Evolutionary conservation across 2,888 invertebrate species (phyloP), one percentile per base, ranked within the genome.

Genomic region (Pristionchus mayeri): DNA sequence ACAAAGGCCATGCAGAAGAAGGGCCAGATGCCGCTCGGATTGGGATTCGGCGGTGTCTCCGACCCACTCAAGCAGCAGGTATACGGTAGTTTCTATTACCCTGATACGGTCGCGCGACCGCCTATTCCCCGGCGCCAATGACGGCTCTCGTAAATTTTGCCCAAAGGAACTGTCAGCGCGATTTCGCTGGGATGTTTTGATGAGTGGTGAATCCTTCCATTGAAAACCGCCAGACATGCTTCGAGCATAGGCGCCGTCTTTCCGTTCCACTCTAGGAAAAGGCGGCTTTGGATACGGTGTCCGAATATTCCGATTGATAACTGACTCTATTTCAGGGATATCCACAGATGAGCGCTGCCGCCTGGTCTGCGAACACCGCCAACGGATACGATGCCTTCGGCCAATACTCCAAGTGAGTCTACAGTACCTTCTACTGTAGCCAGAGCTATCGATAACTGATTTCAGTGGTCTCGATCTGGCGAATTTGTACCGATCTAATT

Each of bases 1-100:
- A 89, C 92, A 34, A 92, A 92, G 87, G 86, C 88, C 3, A 86
- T 88, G 85, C 87, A 87, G 83, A 90, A 90, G 85, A 90, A 90
- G 81, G 40, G 37, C 54, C 40, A 24, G 27, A 34, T 57, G 0
- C 37, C n/a, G 16, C 37, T 80, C 2, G 80, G 80, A 24, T 16
- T 80, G 18, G 52, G 52, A 21, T 80, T 80, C 60, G 34, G n/a
- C 24, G 30, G 34, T 6, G 63, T 34, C 44, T 7, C 52, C 27
- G 81, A 82, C 48, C 81, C 40, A 0, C 81, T 82, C n/a, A 82
- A 82, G 63, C 81, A 82, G 48, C 81, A 82, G 81, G 81, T 78
- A n/a, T n/a, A n/a, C 40, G 16, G 30, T 57, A 24, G 57, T 6
- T 27, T 63, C 63, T 27, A 18, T 18, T 27, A 7, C 63, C 27